Evolutionary conservation across 2,888 invertebrate species (phyloP).

Genomic region (Pantelozetes paolii): DNA sequence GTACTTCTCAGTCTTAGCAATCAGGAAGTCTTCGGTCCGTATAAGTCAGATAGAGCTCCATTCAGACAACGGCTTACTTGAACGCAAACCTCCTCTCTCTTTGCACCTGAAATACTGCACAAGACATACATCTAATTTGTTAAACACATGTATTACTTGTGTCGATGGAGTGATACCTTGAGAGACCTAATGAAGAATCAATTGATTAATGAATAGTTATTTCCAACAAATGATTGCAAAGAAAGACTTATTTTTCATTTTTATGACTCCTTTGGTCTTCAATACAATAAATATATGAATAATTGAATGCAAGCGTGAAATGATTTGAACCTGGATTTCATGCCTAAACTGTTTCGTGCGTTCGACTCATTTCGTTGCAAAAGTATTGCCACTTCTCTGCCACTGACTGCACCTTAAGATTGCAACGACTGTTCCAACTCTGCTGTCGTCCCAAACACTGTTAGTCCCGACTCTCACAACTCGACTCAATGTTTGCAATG

Average conservation of each 20-base stretch:
- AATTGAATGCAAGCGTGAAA: slow-evolving; percentile 35
- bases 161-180: background rate
- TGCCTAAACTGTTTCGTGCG: slow-evolving; percentile 30
- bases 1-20: background rate
- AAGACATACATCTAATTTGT: background rate
- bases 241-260: slow-evolving; percentile 18
- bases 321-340: slow-evolving; percentile 19
- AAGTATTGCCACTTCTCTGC: slow-evolving; percentile 13
- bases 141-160: slow-evolving; percentile 3
- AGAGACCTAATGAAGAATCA: background rate
- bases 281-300: slow-evolving; percentile 11
- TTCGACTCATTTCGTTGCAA: background rate
- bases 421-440: background rate
- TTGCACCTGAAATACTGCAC: background rate
- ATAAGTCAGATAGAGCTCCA: slow-evolving; percentile 23
- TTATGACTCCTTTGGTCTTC: slow-evolving; percentile 24
- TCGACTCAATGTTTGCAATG: background rate
- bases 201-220: background rate
- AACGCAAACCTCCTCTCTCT: background rate
- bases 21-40: slow-evolving; percentile 32
- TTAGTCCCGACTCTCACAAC: background rate
- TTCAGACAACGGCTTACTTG: slow-evolving; percentile 1
- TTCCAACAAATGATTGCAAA: no score
- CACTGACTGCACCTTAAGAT: slow-evolving; percentile 7
- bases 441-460: background rate